phyloP scores from a whole-genome alignment of 2,888 invertebrate genomes.

The Hesperia comma region DNA sequence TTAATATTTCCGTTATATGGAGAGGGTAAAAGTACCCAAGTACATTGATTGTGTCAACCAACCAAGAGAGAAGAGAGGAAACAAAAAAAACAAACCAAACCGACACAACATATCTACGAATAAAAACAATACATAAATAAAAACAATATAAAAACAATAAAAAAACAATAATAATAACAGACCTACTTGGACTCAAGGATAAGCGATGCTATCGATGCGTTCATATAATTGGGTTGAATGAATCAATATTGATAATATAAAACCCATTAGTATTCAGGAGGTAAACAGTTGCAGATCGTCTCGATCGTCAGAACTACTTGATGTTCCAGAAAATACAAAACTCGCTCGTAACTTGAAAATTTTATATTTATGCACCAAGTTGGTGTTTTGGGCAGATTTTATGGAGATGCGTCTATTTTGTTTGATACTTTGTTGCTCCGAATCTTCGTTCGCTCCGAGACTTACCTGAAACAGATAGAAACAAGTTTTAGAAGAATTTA shows the following conservation, averaged over 20 bases:
- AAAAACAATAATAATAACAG: no score
- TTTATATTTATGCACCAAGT: slow-evolving; percentile 38
- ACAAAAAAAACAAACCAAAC: no score
- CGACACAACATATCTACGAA: no score
- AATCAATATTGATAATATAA: background rate
- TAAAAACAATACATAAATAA: no score
- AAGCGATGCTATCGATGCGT: no score
- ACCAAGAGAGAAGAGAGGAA: no score
- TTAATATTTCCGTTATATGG: no score
- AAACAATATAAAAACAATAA: no score
- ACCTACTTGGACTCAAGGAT: no score
- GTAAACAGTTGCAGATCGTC: background rate
- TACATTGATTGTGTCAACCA: no score
- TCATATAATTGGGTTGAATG: no score
- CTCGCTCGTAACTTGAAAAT: slow-evolving; percentile 30
- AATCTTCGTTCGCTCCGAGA: slow-evolving; percentile 35
- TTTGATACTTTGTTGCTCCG: slow-evolving; percentile 43
- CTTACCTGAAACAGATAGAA: slow-evolving; percentile 39
- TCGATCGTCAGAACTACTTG: slow-evolving; percentile 1
- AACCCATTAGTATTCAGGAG: background rate
- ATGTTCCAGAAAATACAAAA: slow-evolving; percentile 31
- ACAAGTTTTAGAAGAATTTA: slow-evolving; percentile 38
- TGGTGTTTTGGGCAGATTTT: slow-evolving; percentile 35
- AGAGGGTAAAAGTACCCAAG: no score
- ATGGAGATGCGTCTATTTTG: slow-evolving; percentile 39